phyloP scores from a whole-genome alignment of 1,140 invertebrate species.

The Trachymyrmex septentrionalis region DNA sequence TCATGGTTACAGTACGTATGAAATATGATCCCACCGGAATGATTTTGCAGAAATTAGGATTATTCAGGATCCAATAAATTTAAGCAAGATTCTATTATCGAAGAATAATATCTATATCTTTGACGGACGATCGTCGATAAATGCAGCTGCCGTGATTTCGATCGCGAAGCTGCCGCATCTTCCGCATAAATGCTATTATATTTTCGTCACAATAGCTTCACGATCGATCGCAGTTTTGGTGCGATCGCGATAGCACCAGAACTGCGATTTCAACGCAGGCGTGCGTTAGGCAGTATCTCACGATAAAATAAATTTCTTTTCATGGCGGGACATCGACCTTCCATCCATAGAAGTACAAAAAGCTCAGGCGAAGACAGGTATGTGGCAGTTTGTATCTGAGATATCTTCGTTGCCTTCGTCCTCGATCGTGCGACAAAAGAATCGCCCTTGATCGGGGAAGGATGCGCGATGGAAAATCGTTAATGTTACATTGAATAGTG shows the following conservation, averaged over 20 bases:
- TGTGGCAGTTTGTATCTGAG: constrained; percentile 78
- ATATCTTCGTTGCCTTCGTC: not conserved
- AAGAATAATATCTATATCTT: constrained; percentile 16
- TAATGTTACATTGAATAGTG: constrained; percentile 3
- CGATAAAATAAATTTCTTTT: constrained; percentile 75
- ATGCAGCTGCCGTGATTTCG: constrained; percentile 17
- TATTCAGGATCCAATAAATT: constrained; percentile 25
- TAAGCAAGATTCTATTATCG: constrained; percentile 8
- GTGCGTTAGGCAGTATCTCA: constrained; percentile 46
- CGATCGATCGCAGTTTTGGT: constrained; percentile 24
- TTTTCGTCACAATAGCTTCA: constrained; percentile 24
- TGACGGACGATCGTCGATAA: not conserved
- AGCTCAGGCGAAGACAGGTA: constrained; percentile 95
- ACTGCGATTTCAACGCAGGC: not conserved
- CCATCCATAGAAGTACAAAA: constrained; percentile 93
- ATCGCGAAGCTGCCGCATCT: not conserved
- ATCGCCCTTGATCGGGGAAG: constrained; percentile 1
- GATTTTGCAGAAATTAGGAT: constrained; percentile 37
- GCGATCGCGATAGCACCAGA: constrained; percentile 25
- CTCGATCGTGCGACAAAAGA: constrained; percentile 24
- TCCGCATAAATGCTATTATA: constrained; percentile 5
- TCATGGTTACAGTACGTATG: not conserved
- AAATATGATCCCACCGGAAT: not conserved
- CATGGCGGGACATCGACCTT: constrained; percentile 63
- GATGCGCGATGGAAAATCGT: not conserved